Base-by-base conservation (phyloP, 2,113 vertebrate genomes). In the Pyrgilauda ruficollis region DNA sequence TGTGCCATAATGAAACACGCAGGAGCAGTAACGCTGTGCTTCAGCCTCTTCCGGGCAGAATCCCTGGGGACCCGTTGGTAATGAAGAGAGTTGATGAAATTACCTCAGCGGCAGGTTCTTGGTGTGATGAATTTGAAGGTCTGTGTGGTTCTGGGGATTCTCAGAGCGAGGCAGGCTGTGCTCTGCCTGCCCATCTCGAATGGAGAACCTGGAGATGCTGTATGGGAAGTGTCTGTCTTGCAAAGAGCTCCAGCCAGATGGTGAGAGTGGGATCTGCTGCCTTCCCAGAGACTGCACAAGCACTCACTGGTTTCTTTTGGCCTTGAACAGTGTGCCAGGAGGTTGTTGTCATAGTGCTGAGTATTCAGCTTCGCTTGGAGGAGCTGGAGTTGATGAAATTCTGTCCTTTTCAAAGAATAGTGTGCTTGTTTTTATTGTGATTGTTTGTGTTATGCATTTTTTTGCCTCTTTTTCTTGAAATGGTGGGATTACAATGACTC, bases 261-360 rank as follows among this genome's bases (percentile, higher is more conserved):
- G 62, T 26, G 46, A 35, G 19, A 66, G 37, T 47, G 56, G 63
- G 68, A 84, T 61, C 63, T 86, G 43, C 70, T 84, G 46, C 1
- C 0, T 75, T 94, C 43, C 58, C 26, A 50, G 69, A 50, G 66
- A 16, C 76, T 0, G 0, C 37, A 52, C 5, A 2, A 50, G 37
- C 10, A 6, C 49, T 64, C 55, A 6, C 31, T 75, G 23, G 2
- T 67, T 95, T 87, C 64, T 84, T 37, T 47, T 68, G 67, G 70
- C 86, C 62, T 79, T 72, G 43, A 66, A 18, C 37, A 46, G n/a
- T 10, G 28, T 64, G 50, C 16, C 35, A 47, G 53, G 30, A 61
- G 21, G 30, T 61, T 83, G 43, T n/a, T 67, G 47, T 50, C 9
- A 5, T 30, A 75, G 49, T 52, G 73, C 55, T 76, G 41, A 30